Percentiles rank a stretch among this genome's conserved stretches.
These are phyloP conservation scores for Prunella himalayana DNA, from an alignment of 2,113 vertebrate species.

Conservation along the genomic window DNA sequence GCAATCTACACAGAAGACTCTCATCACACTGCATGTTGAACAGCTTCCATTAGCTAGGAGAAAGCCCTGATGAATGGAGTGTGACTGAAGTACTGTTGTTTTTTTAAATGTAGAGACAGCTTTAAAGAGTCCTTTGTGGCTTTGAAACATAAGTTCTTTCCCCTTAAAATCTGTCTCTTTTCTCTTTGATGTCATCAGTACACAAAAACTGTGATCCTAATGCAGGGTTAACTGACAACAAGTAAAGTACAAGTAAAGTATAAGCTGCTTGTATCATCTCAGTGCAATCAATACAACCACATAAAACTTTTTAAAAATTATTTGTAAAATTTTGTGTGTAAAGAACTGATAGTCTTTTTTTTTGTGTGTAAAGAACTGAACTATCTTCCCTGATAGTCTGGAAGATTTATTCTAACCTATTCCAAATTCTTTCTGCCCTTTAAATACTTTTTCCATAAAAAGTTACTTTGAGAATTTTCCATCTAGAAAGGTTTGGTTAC, in stretches of 20 bases:
- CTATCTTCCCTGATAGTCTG: background rate
- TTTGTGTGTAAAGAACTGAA: background rate
- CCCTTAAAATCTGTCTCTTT: background rate
- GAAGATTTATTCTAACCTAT: background rate
- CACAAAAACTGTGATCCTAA: background rate
- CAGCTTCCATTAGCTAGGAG: background rate
- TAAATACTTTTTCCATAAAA: background rate
- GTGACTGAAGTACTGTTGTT: background rate
- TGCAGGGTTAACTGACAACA: background rate
- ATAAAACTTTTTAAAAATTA: rapidly evolving
- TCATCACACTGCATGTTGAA: background rate
- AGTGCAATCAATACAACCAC: background rate
- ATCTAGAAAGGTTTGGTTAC: background rate
- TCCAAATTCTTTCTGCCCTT: background rate
- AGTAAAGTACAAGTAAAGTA: background rate
- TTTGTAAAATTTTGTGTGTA: rapidly evolving
- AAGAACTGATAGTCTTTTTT: too few relatives aligned
- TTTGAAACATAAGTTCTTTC: background rate
- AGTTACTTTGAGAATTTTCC: background rate
- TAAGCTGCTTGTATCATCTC: background rate
- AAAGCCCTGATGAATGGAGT: background rate
- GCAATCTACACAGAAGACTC: background rate
- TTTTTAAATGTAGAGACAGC: background rate
- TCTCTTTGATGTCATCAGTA: background rate
- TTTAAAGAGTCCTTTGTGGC: background rate